phyloP scores from a whole-genome alignment of 1,140 invertebrate genomes.

The Pollicipes pollicipes region DNA sequence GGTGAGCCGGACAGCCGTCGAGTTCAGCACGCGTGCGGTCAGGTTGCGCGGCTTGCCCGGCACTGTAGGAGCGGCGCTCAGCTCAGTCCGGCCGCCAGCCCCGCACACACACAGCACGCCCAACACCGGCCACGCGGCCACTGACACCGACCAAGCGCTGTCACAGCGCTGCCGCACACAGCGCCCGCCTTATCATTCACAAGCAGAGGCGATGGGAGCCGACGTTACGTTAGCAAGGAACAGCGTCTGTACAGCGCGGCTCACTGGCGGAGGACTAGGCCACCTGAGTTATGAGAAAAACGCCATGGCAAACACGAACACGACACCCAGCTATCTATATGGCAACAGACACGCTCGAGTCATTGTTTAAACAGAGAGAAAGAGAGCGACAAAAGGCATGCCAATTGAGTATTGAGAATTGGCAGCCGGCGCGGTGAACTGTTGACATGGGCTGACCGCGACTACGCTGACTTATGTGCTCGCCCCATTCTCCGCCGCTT shows the following conservation, averaged over 20 bases:
- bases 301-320: background rate
- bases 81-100: conserved; percentile 7
- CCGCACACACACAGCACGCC: no score
- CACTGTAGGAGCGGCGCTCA: no score
- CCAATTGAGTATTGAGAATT: background rate
- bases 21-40: conserved; percentile 67
- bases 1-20: conserved; percentile 71
- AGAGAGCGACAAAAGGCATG: background rate
- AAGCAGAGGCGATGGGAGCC: no score
- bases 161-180: no score
- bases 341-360: background rate
- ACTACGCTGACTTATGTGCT: no score
- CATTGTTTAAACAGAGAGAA: background rate
- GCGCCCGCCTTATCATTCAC: no score
- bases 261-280: background rate
- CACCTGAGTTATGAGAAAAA: background rate
- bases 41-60: conserved; percentile 88
- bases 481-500: no score
- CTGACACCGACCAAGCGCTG: no score
- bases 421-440: no score
- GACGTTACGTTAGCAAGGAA: no score
- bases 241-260: background rate
- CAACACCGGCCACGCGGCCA: no score
- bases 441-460: no score
- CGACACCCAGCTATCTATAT: background rate